Evolutionary conservation across 2,888 invertebrate species (phyloP).

Genomic region (Acleris laterana): DNA sequence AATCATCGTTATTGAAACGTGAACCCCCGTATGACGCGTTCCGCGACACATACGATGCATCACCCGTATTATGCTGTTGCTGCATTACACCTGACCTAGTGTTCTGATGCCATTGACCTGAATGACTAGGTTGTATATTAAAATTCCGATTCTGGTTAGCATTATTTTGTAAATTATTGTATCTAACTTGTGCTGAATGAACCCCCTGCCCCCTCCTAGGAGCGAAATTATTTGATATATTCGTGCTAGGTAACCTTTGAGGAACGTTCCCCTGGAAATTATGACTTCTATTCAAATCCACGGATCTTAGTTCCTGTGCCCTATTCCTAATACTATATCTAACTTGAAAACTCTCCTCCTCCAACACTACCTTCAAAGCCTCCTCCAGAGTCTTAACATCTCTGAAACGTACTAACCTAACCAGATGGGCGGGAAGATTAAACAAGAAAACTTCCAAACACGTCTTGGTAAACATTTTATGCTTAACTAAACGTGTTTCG

Average conservation of each 20-base stretch:
- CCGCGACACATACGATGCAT: background rate
- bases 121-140: no score
- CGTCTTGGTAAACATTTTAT: no score
- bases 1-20: slow-evolving; percentile 1
- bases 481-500: no score
- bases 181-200: no score
- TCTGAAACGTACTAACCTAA: slow-evolving; percentile 33
- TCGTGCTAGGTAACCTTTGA: no score
- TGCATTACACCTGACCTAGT: background rate
- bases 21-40: background rate
- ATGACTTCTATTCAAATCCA: no score
- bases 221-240: no score
- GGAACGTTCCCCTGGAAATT: background rate
- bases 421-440: slow-evolving; percentile 37
- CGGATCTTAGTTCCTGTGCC: background rate
- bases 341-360: slow-evolving; percentile 34
- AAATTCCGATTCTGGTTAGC: no score
- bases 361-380: slow-evolving; percentile 34
- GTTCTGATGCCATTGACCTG: no score
- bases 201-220: no score
- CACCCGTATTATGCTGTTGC: background rate
- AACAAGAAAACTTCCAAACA: slow-evolving; percentile 34
- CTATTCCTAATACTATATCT: slow-evolving; percentile 14
- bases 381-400: slow-evolving; percentile 25
- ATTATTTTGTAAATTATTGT: no score